Conservation (phyloP, 2,797 vertebrate species). For the Oreochromis mossambicus region DNA sequence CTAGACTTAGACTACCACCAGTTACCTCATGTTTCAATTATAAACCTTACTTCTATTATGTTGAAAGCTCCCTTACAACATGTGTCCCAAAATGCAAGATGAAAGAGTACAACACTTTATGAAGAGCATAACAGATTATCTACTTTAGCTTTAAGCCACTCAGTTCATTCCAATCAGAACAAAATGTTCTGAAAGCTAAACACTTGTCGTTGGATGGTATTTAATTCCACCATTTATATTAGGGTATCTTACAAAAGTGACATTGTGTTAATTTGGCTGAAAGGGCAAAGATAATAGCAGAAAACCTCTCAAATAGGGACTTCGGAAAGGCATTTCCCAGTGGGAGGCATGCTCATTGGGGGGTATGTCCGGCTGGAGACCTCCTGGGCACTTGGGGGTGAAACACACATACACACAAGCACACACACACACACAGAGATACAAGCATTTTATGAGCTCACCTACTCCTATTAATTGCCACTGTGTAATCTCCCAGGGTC, state of each 20-base stretch:
- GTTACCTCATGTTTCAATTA: conserved; percentile 47
- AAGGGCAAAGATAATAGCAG: background rate
- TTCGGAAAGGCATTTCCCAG: conserved; percentile 50
- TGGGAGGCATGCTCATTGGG: conserved; percentile 38
- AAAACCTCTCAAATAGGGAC: conserved; percentile 36
- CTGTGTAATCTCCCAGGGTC: conserved; percentile 63
- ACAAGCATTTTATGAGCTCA: conserved; percentile 60
- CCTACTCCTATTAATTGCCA: conserved; percentile 73
- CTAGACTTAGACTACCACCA: conserved; percentile 16
- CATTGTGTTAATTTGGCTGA: conserved; percentile 10
- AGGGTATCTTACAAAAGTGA: background rate
- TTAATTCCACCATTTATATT: background rate
- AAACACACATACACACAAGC: background rate
- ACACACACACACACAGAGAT: conserved; percentile 11
- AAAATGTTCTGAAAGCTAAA: background rate
- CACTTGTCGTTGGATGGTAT: background rate
- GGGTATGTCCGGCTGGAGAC: conserved; percentile 42
- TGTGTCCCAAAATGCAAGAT: conserved; percentile 24
- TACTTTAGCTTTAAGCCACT: background rate
- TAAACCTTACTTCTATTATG: conserved; percentile 9
- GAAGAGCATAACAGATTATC: background rate
- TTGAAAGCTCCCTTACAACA: conserved; percentile 30
- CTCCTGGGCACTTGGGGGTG: conserved; percentile 32
- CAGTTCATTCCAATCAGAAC: background rate
- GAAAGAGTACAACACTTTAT: conserved; percentile 7